Conservation (phyloP, 2,797 vertebrate genomes). For the Limnodromus scolopaceus region DNA sequence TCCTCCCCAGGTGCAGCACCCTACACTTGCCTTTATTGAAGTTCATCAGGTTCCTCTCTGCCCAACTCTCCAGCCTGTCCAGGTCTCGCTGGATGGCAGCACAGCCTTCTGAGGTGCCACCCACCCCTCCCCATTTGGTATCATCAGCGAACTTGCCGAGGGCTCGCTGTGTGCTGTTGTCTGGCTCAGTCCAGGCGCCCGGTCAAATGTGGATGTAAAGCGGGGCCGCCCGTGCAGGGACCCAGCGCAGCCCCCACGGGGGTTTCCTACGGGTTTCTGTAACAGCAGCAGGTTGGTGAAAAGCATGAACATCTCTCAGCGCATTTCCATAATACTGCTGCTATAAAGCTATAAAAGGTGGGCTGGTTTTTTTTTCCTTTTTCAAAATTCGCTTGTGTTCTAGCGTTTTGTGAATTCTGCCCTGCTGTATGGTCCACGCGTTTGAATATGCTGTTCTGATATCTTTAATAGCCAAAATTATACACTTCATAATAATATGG, state of each 20-base stretch:
- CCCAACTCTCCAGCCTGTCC: too few species aligned
- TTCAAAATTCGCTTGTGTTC: not conserved
- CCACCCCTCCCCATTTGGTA: too few species aligned
- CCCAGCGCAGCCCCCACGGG: accelerated
- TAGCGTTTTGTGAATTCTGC: not conserved
- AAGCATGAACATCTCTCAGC: not conserved
- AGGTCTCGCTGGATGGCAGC: too few species aligned
- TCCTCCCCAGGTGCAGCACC: too few species aligned
- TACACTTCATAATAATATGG: accelerated
- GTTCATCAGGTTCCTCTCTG: too few species aligned
- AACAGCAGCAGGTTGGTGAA: not conserved
- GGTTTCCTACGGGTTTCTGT: not conserved
- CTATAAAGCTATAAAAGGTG: not conserved
- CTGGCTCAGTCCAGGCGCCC: not conserved
- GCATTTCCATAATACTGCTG: not conserved
- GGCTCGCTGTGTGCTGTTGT: accelerated
- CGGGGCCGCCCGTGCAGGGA: not conserved
- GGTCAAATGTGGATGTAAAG: not conserved
- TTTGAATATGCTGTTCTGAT: not conserved
- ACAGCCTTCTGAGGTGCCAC: too few species aligned
- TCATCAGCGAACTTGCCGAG: too few species aligned
- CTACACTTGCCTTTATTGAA: too few species aligned
- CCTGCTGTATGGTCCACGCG: accelerated
- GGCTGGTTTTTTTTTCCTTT: too few species aligned
- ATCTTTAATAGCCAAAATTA: not conserved